These are phyloP conservation scores for Hemicrepidius hirtus DNA, from an alignment of 2,888 invertebrate species.

Conservation along the genomic window DNA sequence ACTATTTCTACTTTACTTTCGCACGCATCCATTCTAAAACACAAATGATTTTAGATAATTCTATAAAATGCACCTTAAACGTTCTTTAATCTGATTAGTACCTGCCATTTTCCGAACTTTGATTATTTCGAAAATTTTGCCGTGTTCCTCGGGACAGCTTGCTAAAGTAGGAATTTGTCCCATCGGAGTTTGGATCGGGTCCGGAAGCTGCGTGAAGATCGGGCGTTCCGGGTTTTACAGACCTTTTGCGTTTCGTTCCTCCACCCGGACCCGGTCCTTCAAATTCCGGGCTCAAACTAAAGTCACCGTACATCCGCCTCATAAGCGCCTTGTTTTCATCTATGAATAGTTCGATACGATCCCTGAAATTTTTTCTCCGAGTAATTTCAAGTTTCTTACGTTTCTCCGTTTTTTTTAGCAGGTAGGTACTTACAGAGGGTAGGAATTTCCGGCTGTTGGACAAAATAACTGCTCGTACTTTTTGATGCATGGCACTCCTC, in stretches of 20 bases:
- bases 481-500: slow-evolving; percentile 93
- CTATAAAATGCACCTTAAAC: no score
- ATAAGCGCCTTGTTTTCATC: slow-evolving; percentile 96
- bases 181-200: slow-evolving; percentile 69
- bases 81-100: slow-evolving; percentile 54
- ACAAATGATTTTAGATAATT: no score
- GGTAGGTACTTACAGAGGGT: slow-evolving; percentile 93
- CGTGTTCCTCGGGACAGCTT: slow-evolving; percentile 74
- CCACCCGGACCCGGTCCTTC: slow-evolving; percentile 71
- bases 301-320: slow-evolving; percentile 95
- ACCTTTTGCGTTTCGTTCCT: slow-evolving; percentile 66
- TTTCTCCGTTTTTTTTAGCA: no score
- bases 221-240: slow-evolving; percentile 74
- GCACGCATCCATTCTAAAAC: slow-evolving; percentile 87
- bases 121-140: slow-evolving; percentile 74
- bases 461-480: slow-evolving; percentile 92
- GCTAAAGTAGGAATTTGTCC: slow-evolving; percentile 75
- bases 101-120: slow-evolving; percentile 75
- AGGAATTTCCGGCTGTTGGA: slow-evolving; percentile 92
- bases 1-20: slow-evolving; percentile 94
- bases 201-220: slow-evolving; percentile 75
- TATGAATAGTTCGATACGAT: slow-evolving; percentile 92
- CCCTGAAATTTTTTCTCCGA: slow-evolving; percentile 81
- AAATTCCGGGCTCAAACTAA: slow-evolving; percentile 77
- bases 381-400: no score